phyloP scores from a whole-genome alignment of 2,113 vertebrate species.

The Cariama cristata region DNA sequence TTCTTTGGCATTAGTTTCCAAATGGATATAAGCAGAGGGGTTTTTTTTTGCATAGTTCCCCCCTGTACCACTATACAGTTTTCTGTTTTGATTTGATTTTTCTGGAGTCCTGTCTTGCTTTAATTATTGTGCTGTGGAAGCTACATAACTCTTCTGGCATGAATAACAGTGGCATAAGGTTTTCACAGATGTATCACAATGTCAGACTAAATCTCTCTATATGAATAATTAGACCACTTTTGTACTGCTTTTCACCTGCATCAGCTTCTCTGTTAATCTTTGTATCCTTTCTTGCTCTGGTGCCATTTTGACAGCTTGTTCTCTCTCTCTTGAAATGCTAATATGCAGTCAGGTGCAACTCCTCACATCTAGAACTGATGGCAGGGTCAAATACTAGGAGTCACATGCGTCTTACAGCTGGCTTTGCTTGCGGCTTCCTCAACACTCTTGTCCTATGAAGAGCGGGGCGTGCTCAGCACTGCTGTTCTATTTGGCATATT shows the following conservation, averaged over 20 bases:
- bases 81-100: neutral
- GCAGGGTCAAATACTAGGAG: neutral
- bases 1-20: neutral
- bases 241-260: neutral
- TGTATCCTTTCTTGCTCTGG: neutral
- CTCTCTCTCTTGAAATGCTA: neutral
- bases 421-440: neutral
- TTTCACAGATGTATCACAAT: neutral
- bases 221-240: neutral
- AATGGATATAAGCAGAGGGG: neutral
- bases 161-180: neutral
- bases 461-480: neutral
- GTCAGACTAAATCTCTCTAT: neutral
- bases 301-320: neutral
- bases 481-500: neutral
- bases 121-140: conserved; percentile 11
- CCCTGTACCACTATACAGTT: neutral
- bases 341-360: neutral
- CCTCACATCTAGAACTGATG: neutral
- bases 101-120: neutral
- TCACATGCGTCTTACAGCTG: neutral
- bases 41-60: neutral
- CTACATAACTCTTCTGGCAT: neutral
- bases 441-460: neutral
- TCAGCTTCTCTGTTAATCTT: neutral